Evolutionary conservation across 1,140 invertebrate genomes (phyloP), one percentile per base, ranked within the genome.

Genomic region (Ooceraea biroi): DNA sequence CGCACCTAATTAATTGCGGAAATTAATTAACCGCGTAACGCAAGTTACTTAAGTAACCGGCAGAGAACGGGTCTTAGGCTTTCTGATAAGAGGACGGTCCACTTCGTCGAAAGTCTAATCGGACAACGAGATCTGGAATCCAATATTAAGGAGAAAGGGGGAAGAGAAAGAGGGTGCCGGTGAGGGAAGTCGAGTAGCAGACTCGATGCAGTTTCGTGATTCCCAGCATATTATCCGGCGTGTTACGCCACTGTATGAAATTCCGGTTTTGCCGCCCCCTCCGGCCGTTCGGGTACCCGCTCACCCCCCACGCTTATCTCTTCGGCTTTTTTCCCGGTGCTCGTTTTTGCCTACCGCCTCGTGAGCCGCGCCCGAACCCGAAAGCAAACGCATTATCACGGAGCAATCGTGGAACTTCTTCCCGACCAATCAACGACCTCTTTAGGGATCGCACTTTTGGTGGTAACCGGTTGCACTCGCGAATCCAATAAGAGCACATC

Each of bases 171-270:
- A 57, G 36, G 36, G n/a, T n/a, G 14, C 17, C 41, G 57, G 27
- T 14, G 22, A 19, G 44, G 44, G 44, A 74, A 82, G 19, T 27
- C 57, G 69, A 44, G 86, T 83, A 69, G 85, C 76, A 84, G 68
- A 84, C 72, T 58, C 76, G 63, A 76, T 78, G 60, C 63, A 74
- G 89, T 93, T 91, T 89, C 89, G 89, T 88, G 91, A 90, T 90
- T 87, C 87, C 68, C 85, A 55, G 78, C 74, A 89, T 92, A 91
- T 92, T 93, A 93, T 91, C 88, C 86, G 71, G 87, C 88, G 87
- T 86, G 90, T 93, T 93, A 93, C 92, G 91, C 93, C 92, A 93
- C 90, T 93, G 91, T 89, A 93, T 93, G 91, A 93, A 93, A 94
- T 94, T 94, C 93, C 93, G 92, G 93, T 94, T 94, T 87, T 92